Base-by-base conservation (phyloP, 2,797 vertebrate species). In the Saxicola maurus region DNA sequence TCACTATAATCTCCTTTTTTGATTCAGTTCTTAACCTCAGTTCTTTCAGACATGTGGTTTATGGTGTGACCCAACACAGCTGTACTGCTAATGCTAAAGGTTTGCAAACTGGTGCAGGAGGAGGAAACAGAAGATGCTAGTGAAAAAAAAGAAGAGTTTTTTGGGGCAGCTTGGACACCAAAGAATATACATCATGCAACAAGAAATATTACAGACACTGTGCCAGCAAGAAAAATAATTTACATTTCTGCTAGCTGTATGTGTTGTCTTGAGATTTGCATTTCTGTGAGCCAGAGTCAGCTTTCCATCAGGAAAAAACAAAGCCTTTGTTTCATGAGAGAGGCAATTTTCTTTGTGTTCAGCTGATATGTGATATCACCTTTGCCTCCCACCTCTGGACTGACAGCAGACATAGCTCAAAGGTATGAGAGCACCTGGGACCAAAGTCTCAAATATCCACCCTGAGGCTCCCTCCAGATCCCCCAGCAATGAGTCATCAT, bases 401-500 rank as follows among this genome's bases (percentile, higher is more conserved):
- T 62, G 64, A 89, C 65, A 79, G 61, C 51, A 18, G 84, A 75
- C 61, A 55, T 81, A 81, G 92, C 86, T 90, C 81, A 65, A 74
- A 87, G 78, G 80, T 92, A 93, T 38, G 37, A 61, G 62, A 75
- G 69, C 89, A 92, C 71, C 82, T 94, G 92, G 82, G 79, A 89
- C 60, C 66, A 42, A 33, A 65, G 64, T 53, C 52, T 96, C 93
- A 88, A 81, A 93, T 92, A 93, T 87, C 87, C 77, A 87, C 78
- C 82, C 86, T 52, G 61, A 31, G 80, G 87, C 87, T 89, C 62
- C 51, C 77, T 87, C 80, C 62, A 60, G 83, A 88, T 92, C 78
- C 69, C 85, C 56, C 33, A 55, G 79, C 67, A 1, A 94, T 95
- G 94, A 97, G 87, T 96, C 95, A 97, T 94, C 76, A 83, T 49